These are phyloP conservation scores for Gorsachius magnificus DNA, from an alignment of 2,797 vertebrate genomes.

Conservation along the genomic window DNA sequence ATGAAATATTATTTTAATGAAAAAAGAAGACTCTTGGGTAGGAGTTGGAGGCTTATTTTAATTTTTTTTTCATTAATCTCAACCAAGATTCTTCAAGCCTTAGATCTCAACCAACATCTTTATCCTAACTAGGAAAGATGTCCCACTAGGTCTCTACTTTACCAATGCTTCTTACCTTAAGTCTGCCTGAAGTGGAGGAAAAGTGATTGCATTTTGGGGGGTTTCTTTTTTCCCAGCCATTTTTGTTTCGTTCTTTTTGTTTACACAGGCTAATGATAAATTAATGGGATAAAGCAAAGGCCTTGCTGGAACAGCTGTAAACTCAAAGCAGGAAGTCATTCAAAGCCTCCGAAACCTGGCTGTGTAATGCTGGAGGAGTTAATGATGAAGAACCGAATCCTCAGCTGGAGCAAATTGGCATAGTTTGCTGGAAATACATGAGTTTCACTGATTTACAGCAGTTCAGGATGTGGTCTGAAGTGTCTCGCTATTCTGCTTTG, in stretches of 20 bases:
- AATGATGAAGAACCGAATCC: constrained; percentile 28
- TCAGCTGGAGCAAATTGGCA: constrained; percentile 27
- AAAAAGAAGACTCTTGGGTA: neutral
- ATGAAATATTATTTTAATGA: neutral
- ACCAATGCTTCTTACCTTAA: neutral
- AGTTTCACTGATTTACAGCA: constrained; percentile 23
- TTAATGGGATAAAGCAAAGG: constrained; percentile 39
- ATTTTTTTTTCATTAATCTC: neutral
- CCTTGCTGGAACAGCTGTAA: constrained; percentile 57
- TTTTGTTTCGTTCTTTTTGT: neutral
- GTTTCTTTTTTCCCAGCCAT: neutral
- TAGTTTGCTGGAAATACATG: constrained; percentile 1
- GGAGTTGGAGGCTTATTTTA: neutral
- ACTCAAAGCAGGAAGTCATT: constrained; percentile 36
- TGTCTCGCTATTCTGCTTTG: constrained; percentile 7
- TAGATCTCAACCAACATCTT: neutral
- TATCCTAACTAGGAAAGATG: neutral
- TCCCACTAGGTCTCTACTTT: neutral
- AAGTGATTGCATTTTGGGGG: neutral
- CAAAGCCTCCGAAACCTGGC: constrained; percentile 14
- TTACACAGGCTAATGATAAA: constrained; percentile 38
- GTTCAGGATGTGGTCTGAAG: neutral
- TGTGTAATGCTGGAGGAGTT: constrained; percentile 45
- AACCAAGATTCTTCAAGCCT: neutral
- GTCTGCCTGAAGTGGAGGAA: neutral